Percentiles rank a stretch among this genome's conserved stretches.
phyloP scores from a whole-genome alignment of 2,888 invertebrate genomes.

The Peribatodes rhomboidaria region DNA sequence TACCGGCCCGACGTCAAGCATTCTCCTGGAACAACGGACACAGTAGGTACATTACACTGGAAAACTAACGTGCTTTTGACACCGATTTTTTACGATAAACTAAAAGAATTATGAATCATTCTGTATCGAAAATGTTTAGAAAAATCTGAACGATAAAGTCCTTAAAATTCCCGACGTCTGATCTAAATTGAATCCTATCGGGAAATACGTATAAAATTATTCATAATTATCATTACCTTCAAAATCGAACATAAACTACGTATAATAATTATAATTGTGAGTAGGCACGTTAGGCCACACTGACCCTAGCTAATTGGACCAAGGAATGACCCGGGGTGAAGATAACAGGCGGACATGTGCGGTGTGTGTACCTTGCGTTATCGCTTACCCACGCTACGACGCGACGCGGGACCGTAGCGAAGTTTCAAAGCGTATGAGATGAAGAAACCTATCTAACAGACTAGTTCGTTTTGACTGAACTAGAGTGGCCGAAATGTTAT shows the following conservation, averaged over 20 bases:
- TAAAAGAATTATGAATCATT: no score
- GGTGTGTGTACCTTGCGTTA: constrained; percentile 33
- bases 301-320: constrained; percentile 74
- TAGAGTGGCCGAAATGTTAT: no score
- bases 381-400: constrained; percentile 39
- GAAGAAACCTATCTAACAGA: background rate
- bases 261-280: background rate
- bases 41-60: no score
- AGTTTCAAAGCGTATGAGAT: background rate
- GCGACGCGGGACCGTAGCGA: background rate
- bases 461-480: no score
- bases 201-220: constrained; percentile 2
- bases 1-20: constrained; percentile 81
- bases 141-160: background rate
- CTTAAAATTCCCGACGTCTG: background rate
- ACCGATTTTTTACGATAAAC: no score
- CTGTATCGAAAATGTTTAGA: background rate
- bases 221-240: background rate
- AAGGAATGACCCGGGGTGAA: constrained; percentile 65
- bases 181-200: constrained; percentile 2
- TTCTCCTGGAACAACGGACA: constrained; percentile 68
- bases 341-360: constrained; percentile 58
- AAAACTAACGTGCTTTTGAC: no score
- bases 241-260: background rate
- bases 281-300: constrained; percentile 35